phyloP scores from a whole-genome alignment of 1,140 invertebrate species.

The Atopsyche davidsoni region DNA sequence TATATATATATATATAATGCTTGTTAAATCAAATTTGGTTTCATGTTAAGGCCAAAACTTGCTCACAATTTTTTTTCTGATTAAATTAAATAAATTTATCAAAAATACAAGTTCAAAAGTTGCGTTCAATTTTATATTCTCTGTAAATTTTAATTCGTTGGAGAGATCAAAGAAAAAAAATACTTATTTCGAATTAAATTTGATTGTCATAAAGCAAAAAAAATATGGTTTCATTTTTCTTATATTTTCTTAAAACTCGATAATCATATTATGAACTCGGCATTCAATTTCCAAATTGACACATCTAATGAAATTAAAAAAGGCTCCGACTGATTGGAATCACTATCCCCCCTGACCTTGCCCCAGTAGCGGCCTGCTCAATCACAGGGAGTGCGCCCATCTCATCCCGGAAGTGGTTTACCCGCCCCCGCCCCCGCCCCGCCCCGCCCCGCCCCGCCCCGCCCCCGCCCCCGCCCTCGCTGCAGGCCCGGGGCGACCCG shows the following conservation, averaged over 20 bases:
- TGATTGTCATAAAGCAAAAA: background rate
- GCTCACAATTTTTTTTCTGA: too few relatives aligned
- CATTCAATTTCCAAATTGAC: background rate
- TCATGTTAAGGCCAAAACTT: too few relatives aligned
- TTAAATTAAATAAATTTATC: too few relatives aligned
- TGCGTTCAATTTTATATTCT: too few relatives aligned
- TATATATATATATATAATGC: too few relatives aligned
- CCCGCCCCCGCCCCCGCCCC: slow-evolving; percentile 39
- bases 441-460: slow-evolving; percentile 4
- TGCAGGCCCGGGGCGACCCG: too few relatives aligned
- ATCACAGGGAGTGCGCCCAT: slow-evolving; percentile 52
- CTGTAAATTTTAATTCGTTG: background rate
- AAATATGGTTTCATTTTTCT: background rate
- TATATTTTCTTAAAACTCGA: slow-evolving; percentile 1
- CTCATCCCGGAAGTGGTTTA: slow-evolving; percentile 52
- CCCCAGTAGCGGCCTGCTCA: slow-evolving; percentile 37
- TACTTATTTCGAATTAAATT: background rate
- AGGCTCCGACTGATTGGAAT: background rate
- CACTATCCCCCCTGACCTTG: slow-evolving; percentile 19
- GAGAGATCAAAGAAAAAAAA: background rate
- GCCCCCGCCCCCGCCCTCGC: background rate
- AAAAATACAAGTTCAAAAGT: too few relatives aligned
- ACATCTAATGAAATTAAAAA: background rate
- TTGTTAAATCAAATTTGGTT: too few relatives aligned
- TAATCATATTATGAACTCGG: background rate